Evolutionary conservation across 2,797 vertebrate genomes (phyloP), one percentile per base, ranked within the genome.

Genomic region (Poeciliopsis presidionis): DNA sequence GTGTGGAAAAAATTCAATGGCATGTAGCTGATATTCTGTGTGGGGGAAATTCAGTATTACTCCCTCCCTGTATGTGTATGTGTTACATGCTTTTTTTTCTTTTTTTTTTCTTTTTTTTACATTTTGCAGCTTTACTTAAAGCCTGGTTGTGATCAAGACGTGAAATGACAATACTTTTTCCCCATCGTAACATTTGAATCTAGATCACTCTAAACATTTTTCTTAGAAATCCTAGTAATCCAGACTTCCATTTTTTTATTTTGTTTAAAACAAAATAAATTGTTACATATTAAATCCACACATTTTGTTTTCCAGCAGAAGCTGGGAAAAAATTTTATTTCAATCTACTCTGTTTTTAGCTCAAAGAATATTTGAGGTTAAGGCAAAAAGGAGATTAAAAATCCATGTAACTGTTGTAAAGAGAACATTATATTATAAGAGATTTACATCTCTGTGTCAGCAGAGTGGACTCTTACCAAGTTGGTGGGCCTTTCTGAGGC

Each of bases 401-500:
- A 69, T 25, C 18, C 2, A 43, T 13, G 4, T n/a, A 13, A 49
- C 55, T n/a, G 11, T 8, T 49, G 7, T 1, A 41, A 16, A 11
- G 13, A 6, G 36, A 12, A 30, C 9, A 4, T 22, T 39, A 28
- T 28, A 11, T 2, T 2, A 5, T 13, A 65, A 46, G 12, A 28
- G 13, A 1, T 69, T 45, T 43, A 33, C 72, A 28, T 80, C 7
- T 76, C 39, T 18, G 41, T 53, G 57, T 76, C 46, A 41, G 55
- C 45, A 46, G 51, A 16, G 45, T 33, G 57, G n/a, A 36, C 41
- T 16, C 96, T 94, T 87, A 99, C 98, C 98, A 51, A 98, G 96
- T 92, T 96, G 96, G 91, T 98, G 97, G 79, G 97, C 98, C 1
- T 93, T 97, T 88, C 96, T 93, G 46, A 99, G 97, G 94, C 98